These are phyloP conservation scores for Euphydryas editha DNA, from an alignment of 2,888 invertebrate species.

Conservation along the genomic window DNA sequence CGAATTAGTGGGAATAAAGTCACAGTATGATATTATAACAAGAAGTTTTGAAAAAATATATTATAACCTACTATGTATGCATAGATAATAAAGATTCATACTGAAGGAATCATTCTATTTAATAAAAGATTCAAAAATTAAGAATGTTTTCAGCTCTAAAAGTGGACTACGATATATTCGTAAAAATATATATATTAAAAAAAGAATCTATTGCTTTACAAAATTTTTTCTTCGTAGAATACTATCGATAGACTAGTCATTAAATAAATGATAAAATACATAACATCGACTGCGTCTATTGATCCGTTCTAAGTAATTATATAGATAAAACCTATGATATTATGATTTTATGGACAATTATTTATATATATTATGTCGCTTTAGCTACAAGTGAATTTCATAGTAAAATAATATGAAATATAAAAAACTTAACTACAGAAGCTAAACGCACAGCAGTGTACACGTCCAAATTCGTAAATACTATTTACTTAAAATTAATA, in stretches of 20 bases:
- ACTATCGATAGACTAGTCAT: slow-evolving; percentile 26
- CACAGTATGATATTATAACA: neutral
- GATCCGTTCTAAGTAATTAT: neutral
- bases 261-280: neutral
- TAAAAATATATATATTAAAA: slow-evolving; percentile 22
- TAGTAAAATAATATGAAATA: too few relatives aligned
- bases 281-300: slow-evolving; percentile 9
- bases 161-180: slow-evolving; percentile 48
- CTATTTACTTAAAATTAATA: neutral
- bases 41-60: too few relatives aligned
- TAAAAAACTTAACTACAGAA: neutral
- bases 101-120: neutral
- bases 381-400: slow-evolving; percentile 63
- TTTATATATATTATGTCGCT: slow-evolving; percentile 62
- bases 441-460: neutral
- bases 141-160: slow-evolving; percentile 51
- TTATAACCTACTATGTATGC: too few relatives aligned
- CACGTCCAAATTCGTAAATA: slow-evolving; percentile 2
- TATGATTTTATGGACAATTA: slow-evolving; percentile 30
- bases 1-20: too few relatives aligned
- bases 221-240: slow-evolving; percentile 33
- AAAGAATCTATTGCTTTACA: slow-evolving; percentile 25
- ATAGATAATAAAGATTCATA: too few relatives aligned
- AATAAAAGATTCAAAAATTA: neutral
- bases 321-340: slow-evolving; percentile 13